These are phyloP conservation scores for Sparidentex hasta DNA, from an alignment of 2,797 vertebrate species.

Conservation along the genomic window DNA sequence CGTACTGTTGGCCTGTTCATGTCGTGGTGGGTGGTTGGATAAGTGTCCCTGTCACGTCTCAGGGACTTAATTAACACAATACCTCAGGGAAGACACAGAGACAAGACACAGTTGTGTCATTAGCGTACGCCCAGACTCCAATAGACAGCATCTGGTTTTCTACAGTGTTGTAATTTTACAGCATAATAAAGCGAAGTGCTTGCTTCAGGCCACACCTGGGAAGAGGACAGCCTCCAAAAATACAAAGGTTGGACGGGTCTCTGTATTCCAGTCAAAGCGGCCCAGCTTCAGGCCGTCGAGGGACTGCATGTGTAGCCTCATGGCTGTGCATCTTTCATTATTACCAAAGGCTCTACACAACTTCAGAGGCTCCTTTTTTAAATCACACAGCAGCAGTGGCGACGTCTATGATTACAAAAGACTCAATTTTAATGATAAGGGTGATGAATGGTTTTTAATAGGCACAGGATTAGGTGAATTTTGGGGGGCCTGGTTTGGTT, in stretches of 20 bases:
- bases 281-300: slow-evolving; percentile 25
- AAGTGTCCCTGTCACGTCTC: slow-evolving; percentile 67
- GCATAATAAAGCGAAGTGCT: slow-evolving; percentile 69
- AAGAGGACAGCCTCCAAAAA: slow-evolving; percentile 56
- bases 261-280: slow-evolving; percentile 49
- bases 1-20: slow-evolving; percentile 48
- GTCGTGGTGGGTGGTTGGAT: slow-evolving; percentile 49
- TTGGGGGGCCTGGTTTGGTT: slow-evolving; percentile 48
- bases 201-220: slow-evolving; percentile 66
- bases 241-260: slow-evolving; percentile 44
- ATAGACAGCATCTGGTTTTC: slow-evolving; percentile 72
- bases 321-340: slow-evolving; percentile 23
- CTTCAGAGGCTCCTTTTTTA: slow-evolving; percentile 38
- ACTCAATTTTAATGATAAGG: slow-evolving; percentile 60
- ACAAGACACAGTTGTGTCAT: slow-evolving; percentile 77
- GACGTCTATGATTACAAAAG: slow-evolving; percentile 45
- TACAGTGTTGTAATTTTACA: slow-evolving; percentile 70
- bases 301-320: slow-evolving; percentile 32
- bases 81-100: slow-evolving; percentile 73
- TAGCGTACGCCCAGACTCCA: slow-evolving; percentile 62
- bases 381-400: slow-evolving; percentile 17
- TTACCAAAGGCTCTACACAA: slow-evolving; percentile 34
- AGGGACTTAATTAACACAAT: slow-evolving; percentile 78
- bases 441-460: slow-evolving; percentile 60
- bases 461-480: slow-evolving; percentile 62